Base-by-base conservation (phyloP, 2,888 invertebrate genomes). In the Epistrophella euchroma region DNA sequence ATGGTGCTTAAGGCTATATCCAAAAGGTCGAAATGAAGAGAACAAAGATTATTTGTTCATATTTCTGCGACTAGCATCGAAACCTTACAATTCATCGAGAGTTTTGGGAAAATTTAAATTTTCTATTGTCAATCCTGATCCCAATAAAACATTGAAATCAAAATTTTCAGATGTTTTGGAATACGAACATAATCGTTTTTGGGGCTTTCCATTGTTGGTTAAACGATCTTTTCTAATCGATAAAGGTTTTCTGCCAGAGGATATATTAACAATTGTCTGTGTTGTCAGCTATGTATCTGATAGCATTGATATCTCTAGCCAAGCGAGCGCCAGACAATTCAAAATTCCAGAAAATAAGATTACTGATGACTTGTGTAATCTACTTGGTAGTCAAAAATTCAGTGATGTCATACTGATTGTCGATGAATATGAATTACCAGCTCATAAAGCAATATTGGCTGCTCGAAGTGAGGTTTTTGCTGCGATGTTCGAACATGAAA, bases 371-470 rank as follows among this genome's bases (percentile, higher is more conserved):
- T 28, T 28, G 28, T 28, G 28, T 28, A 28, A 28, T 28, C 6
- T 40, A 15, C 40, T 40, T 15, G 15, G 4, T 0, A 40, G 13
- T 15, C 40, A 15, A 15, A 15, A 40, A 40, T 28, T 28, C 4
- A 28, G 28, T 28, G 28, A 28, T 28, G 28, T 28, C 28, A 28
- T 6, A 6, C 15, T 40, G 15, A 1, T 40, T 15, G 40, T 40
- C 4, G 40, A 5, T 15, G 15, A 40, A 40, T 40, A 40, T 40
- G 15, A 40, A 15, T 40, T 40, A 15, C 40, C 5, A 43, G 43
- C n/a, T n/a, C 43, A 43, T 43, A 43, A 43, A 43, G 43, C 43
- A n/a, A 43, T 43, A n/a, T 43, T 43, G n/a, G 43, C 43, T 40
- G 40, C 13, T 1, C 13, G 43, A 43, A 43, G 43, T 15, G n/a